Conservation (phyloP, 2,113 vertebrate species). For the Corythaeola cristata region DNA sequence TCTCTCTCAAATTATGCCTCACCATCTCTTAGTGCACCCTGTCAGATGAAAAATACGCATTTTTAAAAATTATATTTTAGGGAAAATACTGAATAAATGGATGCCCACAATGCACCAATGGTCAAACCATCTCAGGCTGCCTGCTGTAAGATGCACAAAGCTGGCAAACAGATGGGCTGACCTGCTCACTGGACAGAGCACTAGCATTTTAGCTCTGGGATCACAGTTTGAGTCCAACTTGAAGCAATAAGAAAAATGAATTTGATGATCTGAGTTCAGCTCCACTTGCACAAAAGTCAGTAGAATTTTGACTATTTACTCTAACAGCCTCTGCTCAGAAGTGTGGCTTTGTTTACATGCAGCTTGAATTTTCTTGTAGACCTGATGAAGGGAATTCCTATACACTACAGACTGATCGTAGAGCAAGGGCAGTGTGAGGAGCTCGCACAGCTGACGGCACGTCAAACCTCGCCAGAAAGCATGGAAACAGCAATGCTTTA, state of each 20-base stretch:
- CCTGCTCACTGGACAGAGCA: background rate
- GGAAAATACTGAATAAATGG: background rate
- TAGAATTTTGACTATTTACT: background rate
- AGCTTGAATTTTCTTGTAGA: background rate
- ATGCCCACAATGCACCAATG: background rate
- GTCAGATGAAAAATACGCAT: background rate
- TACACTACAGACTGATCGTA: background rate
- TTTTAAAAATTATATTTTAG: background rate
- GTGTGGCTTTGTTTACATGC: background rate
- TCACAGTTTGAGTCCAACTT: background rate
- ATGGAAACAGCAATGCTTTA: constrained; percentile 6
- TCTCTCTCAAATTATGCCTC: background rate
- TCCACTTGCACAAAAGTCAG: background rate
- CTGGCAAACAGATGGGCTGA: background rate
- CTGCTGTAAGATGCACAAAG: background rate
- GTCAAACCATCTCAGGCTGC: background rate
- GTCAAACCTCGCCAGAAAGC: background rate
- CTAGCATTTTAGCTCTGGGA: background rate
- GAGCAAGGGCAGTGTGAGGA: background rate
- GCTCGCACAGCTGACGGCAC: background rate
- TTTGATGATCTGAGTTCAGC: background rate
- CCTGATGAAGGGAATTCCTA: background rate
- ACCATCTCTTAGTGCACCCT: background rate
- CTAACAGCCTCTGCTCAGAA: background rate
- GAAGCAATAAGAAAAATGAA: background rate